Base-by-base conservation (phyloP, 2,113 vertebrate genomes). In the Eubucco bourcierii region DNA sequence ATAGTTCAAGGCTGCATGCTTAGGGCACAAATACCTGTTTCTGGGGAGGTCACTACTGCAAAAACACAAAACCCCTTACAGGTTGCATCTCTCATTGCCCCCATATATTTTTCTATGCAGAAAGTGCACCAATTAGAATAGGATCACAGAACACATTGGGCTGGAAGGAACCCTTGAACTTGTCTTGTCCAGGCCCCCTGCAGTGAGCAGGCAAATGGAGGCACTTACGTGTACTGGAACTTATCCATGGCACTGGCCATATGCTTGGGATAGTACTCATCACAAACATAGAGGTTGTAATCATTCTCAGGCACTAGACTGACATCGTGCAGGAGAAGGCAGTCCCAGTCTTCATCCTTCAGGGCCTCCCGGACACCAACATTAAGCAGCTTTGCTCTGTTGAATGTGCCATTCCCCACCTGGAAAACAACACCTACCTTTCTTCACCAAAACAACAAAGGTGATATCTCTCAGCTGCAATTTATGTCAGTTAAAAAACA, bases 301-400 rank as follows among this genome's bases (percentile, higher is more conserved):
- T 98, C 98, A 8, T 98, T 98, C 91, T 98, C 97, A 44, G 98
- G 98, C 28, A 98, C 91, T 6, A 98, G 94, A 76, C 98, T 81
- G 12, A 98, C 90, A 15, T 98, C 97, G 3, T 98, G 98, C n/a
- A 98, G 89, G 29, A 98, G 88, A 20, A 98, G 93, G 80, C 98
- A 98, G 93, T 98, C 97, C 98, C 98, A 98, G 72, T 97, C 97
- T 24, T 98, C 96, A 83, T 98, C 97, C 59, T 96, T 97, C 94
- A 98, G 83, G 85, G 97, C 97, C 46, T 98, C 98, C 47, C 96
- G 92, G 80, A 98, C 96, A 25, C 98, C 98, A 28, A 97, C 76
- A 24, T 98, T 98, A 19, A 98, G 96, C n/a, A 98, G 95, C 81
- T 98, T 98, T 70, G 97, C 98, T 82, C 97, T 84, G 88, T 98